Evolutionary conservation across 1,140 invertebrate species (phyloP).

Genomic region (Gryon sp.): DNA sequence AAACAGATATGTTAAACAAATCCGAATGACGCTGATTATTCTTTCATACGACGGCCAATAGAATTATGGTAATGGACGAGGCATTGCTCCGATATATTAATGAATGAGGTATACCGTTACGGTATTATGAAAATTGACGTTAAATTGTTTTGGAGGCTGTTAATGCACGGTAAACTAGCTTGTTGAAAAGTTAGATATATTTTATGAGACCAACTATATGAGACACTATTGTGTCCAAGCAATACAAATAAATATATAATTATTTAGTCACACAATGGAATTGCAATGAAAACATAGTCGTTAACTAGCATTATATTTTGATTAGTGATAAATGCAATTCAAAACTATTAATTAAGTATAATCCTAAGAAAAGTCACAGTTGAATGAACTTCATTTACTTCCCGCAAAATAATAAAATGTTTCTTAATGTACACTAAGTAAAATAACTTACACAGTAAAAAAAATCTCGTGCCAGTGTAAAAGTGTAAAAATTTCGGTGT

Average conservation of each 20-base stretch:
- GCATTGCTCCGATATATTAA: constrained; percentile 29
- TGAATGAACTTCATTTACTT: no score
- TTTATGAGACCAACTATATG: constrained; percentile 10
- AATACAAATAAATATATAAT: constrained; percentile 39
- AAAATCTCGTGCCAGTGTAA: no score
- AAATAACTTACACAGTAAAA: no score
- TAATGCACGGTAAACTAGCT: constrained; percentile 29
- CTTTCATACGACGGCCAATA: constrained; percentile 23
- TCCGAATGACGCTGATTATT: constrained; percentile 49
- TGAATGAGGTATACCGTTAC: constrained; percentile 39
- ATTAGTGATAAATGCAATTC: no score
- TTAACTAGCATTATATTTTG: neutral
- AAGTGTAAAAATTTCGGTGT: no score
- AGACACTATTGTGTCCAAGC: constrained; percentile 8
- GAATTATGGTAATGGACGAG: constrained; percentile 50
- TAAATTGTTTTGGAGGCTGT: constrained; percentile 45
- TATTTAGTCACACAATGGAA: constrained; percentile 43
- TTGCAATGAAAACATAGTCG: neutral
- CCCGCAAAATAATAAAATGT: no score
- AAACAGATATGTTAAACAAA: constrained; percentile 49
- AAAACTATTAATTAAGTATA: no score
- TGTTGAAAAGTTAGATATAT: constrained; percentile 37
- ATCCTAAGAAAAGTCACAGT: no score
- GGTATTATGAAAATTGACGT: constrained; percentile 50
- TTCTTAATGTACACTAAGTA: no score